A percentile compares a stretch with the other conserved stretches of the same genome.
Conservation (phyloP, 2,888 invertebrate genomes). For the Chrysopilus asiliformis region DNA sequence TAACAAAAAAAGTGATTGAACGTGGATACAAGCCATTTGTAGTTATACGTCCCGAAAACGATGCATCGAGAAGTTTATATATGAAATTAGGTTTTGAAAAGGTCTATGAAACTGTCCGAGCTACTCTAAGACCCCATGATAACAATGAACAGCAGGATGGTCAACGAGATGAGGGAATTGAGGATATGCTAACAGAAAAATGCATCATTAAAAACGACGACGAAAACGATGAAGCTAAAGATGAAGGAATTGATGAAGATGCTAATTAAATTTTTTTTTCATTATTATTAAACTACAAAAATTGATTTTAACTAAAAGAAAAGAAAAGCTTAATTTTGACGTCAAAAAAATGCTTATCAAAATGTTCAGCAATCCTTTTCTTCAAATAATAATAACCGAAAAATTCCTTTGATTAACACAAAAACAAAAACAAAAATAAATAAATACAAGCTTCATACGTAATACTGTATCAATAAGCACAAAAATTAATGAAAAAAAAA, state of each 20-base stretch:
- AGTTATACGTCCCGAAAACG: conserved; percentile 75
- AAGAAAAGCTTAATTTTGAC: too few species aligned
- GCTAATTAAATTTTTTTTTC: too few species aligned
- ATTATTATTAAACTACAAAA: conserved; percentile 1
- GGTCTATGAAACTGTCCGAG: conserved; percentile 66
- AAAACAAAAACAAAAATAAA: too few species aligned
- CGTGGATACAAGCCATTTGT: conserved; percentile 75
- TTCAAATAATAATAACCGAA: too few species aligned
- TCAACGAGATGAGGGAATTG: conserved; percentile 32
- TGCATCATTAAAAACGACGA: conserved; percentile 35
- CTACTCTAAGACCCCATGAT: conserved; percentile 35
- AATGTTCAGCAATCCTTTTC: too few species aligned
- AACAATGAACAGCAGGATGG: conserved; percentile 15
- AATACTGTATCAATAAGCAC: too few species aligned
- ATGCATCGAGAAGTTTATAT: conserved; percentile 72
- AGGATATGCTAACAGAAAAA: conserved; percentile 36
- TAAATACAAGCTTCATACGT: too few species aligned
- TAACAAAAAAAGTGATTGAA: conserved; percentile 51
- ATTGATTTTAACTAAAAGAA: background rate
- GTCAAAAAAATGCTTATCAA: too few species aligned
- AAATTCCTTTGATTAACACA: too few species aligned
- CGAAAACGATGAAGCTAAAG: conserved; percentile 5
- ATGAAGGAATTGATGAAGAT: conserved; percentile 9
- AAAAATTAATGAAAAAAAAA: too few species aligned
- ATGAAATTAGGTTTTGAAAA: conserved; percentile 70